Evolutionary conservation across 2,888 invertebrate species (phyloP).

Genomic region (Callimorpha dominula): DNA sequence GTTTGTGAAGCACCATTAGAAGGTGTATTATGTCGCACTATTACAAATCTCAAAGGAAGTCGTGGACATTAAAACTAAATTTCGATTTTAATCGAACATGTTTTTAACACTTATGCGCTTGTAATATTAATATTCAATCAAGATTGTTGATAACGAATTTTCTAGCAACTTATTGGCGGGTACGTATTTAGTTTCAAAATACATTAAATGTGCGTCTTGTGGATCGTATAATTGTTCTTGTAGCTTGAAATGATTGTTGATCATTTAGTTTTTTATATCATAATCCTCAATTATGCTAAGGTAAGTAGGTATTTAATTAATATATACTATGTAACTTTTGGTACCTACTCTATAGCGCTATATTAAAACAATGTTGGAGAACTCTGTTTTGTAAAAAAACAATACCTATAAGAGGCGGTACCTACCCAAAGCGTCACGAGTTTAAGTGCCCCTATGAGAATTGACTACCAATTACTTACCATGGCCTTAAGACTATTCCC

Average conservation of each 20-base stretch:
- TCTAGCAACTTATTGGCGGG: neutral
- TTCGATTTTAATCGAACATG: constrained; percentile 15
- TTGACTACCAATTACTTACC: too few relatives aligned
- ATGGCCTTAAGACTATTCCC: too few relatives aligned
- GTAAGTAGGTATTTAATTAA: constrained; percentile 5
- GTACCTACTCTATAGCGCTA: too few relatives aligned
- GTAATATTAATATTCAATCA: constrained; percentile 36
- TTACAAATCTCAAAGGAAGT: neutral
- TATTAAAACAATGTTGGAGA: too few relatives aligned
- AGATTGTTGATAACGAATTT: constrained; percentile 9
- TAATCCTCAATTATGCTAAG: constrained; percentile 26
- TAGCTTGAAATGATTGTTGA: constrained; percentile 31
- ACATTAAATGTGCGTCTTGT: neutral
- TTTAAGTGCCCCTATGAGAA: too few relatives aligned
- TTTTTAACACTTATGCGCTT: constrained; percentile 2
- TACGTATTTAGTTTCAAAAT: neutral
- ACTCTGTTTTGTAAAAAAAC: too few relatives aligned
- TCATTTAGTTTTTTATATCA: constrained; percentile 22
- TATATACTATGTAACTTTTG: too few relatives aligned
- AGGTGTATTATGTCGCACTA: neutral
- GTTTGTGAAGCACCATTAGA: neutral
- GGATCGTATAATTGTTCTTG: constrained; percentile 19
- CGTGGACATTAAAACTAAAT: neutral
- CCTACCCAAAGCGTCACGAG: too few relatives aligned
- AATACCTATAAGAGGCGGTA: too few relatives aligned